Conservation (phyloP, 2,113 vertebrate species). For the Plestiodon gilberti region DNA sequence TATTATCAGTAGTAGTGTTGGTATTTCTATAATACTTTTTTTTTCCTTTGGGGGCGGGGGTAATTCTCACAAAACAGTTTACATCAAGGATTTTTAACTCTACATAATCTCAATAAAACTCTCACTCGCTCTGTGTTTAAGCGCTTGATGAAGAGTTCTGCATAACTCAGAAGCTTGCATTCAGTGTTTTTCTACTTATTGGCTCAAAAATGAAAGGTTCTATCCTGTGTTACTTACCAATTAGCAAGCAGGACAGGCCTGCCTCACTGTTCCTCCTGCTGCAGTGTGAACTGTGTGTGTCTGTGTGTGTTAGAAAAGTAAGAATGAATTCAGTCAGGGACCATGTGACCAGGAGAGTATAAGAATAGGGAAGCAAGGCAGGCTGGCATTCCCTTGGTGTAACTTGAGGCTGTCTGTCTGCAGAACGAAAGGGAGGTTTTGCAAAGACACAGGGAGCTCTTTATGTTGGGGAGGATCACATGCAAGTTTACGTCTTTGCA, state of each 20-base stretch:
- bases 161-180: not conserved
- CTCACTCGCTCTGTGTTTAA: not conserved
- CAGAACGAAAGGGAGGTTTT: conserved; percentile 57
- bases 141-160: not conserved
- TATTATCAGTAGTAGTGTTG: no score
- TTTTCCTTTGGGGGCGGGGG: no score
- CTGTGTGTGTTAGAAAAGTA: conserved; percentile 3
- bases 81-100: no score
- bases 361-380: conserved; percentile 6
- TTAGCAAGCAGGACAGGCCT: not conserved
- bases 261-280: not conserved
- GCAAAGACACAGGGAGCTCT: conserved; percentile 53
- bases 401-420: conserved; percentile 65
- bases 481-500: conserved; percentile 61
- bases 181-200: not conserved
- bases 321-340: not conserved
- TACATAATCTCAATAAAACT: not conserved
- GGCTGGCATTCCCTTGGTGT: conserved; percentile 40
- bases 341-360: conserved; percentile 2
- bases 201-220: not conserved
- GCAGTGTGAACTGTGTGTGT: fast-evolving
- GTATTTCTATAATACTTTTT: no score
- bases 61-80: no score
- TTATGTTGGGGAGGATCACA: conserved; percentile 68
- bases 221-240: not conserved